A percentile compares a stretch with the other conserved stretches of the same genome.
These are phyloP conservation scores for Amyelois transitella DNA, from an alignment of 1,140 invertebrate genomes.

Conservation along the genomic window DNA sequence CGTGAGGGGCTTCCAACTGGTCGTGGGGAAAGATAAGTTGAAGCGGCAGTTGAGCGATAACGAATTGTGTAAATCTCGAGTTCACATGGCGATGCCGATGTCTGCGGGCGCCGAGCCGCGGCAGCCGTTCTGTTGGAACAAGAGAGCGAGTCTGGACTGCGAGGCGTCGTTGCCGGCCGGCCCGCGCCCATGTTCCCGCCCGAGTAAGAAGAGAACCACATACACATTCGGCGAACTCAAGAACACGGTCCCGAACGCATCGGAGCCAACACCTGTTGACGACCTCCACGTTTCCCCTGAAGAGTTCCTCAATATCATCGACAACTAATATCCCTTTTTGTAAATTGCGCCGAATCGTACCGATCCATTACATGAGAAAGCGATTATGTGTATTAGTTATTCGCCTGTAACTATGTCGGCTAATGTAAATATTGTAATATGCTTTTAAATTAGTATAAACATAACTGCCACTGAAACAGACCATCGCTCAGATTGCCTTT, in stretches of 20 bases:
- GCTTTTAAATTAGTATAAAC: constrained; percentile 62
- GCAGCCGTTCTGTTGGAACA: constrained; percentile 42
- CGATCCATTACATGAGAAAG: constrained; percentile 31
- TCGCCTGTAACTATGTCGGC: constrained; percentile 39
- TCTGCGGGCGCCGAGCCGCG: constrained; percentile 56
- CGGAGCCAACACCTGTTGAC: constrained; percentile 25
- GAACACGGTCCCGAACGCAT: constrained; percentile 48
- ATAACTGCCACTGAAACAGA: constrained; percentile 65
- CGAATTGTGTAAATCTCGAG: constrained; percentile 40
- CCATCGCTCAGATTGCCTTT: constrained; percentile 46
- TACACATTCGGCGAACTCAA: constrained; percentile 66
- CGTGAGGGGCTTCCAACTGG: constrained; percentile 47
- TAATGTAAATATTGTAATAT: constrained; percentile 70
- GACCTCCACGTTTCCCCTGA: constrained; percentile 44
- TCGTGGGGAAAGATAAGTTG: constrained; percentile 55
- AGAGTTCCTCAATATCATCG: constrained; percentile 59
- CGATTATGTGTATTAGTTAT: constrained; percentile 56
- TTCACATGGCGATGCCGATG: constrained; percentile 55
- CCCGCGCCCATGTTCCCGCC: constrained; percentile 6
- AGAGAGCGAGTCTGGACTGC: constrained; percentile 40
- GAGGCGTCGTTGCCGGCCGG: constrained; percentile 24
- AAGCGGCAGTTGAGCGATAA: constrained; percentile 56
- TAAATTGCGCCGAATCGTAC: constrained; percentile 11
- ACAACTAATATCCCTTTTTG: constrained; percentile 36
- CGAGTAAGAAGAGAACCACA: constrained; percentile 23